phyloP scores from a whole-genome alignment of 2,888 invertebrate genomes.

The Griposia aprilina region DNA sequence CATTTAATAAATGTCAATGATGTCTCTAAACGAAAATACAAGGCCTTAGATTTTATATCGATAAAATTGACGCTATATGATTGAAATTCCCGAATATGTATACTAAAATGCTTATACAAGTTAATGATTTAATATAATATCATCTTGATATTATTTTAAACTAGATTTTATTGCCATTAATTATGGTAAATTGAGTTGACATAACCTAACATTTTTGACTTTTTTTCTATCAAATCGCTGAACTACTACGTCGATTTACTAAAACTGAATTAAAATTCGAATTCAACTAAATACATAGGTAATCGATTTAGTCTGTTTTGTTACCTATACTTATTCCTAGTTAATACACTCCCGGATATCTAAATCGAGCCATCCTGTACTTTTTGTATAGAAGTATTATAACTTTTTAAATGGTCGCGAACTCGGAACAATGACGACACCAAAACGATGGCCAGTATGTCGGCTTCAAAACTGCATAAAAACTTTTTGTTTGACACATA shows the following conservation, averaged over 20 bases:
- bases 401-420: not conserved
- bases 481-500: not conserved
- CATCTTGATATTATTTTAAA: slow-evolving; percentile 9
- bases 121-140: not conserved
- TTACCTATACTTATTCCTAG: slow-evolving; percentile 51
- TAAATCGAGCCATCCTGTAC: not conserved
- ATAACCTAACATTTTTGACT: not conserved
- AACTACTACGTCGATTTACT: slow-evolving; percentile 8
- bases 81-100: not conserved
- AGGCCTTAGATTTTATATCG: not conserved
- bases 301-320: slow-evolving; percentile 31
- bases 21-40: not conserved
- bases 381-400: not conserved
- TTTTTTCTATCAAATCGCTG: slow-evolving; percentile 6
- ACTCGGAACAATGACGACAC: not conserved
- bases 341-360: not conserved
- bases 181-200: not conserved
- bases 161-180: not conserved
- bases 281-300: slow-evolving; percentile 1
- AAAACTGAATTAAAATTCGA: slow-evolving; percentile 20
- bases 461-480: not conserved
- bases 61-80: slow-evolving; percentile 3
- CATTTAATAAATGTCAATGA: slow-evolving; percentile 28
- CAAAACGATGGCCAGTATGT: no score
- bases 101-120: slow-evolving; percentile 7